A percentile compares a stretch with the other conserved stretches of the same genome.
Conservation (phyloP, 2,888 invertebrate genomes). For the Lithophane socia region DNA sequence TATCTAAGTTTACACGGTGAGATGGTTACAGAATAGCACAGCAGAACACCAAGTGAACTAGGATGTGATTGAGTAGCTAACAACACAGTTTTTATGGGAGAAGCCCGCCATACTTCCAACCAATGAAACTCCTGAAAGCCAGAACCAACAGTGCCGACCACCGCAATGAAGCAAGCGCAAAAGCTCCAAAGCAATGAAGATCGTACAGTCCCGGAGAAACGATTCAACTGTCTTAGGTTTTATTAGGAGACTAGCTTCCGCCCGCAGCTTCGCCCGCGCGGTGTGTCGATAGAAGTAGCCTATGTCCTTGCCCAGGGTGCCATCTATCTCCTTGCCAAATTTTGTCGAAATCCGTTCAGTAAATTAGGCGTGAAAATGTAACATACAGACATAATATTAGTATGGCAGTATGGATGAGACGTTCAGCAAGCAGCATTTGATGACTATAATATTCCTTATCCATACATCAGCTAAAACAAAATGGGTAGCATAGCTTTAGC, state of each 20-base stretch:
- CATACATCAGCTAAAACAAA: background rate
- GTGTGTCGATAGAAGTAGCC: no score
- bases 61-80: background rate
- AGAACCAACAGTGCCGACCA: background rate
- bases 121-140: background rate
- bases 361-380: no score
- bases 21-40: no score
- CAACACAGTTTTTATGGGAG: background rate
- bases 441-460: background rate
- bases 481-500: background rate
- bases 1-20: no score
- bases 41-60: background rate
- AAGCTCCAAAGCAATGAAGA: background rate
- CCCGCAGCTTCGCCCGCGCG: no score
- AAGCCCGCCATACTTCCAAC: background rate
- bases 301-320: no score
- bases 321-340: no score
- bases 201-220: background rate
- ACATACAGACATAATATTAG: no score
- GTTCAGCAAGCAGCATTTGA: background rate
- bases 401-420: background rate
- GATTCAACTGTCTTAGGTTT: background rate
- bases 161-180: no score
- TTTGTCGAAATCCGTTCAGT: no score
- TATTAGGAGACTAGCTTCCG: background rate